Evolutionary conservation across 1,140 invertebrate genomes (phyloP), one percentile per base, ranked within the genome.

Genomic region (Hyles vespertilio): DNA sequence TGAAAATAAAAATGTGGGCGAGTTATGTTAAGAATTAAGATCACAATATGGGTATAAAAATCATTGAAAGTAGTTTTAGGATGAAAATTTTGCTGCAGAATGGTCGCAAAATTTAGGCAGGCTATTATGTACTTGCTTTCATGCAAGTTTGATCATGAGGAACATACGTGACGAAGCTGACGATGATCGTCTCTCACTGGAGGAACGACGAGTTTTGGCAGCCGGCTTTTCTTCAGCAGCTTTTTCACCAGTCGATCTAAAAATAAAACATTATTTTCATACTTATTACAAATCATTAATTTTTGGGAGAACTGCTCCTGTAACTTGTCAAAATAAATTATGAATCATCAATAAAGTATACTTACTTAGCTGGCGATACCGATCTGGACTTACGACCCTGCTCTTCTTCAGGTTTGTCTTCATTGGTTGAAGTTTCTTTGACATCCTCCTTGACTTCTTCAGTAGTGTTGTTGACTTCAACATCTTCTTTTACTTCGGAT

Each of bases 101-200:
- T 22, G 22, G 22, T 22, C 22, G 22, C 22, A 22, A 22, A 22
- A 22, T 22, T 22, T 22, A 22, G 22, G 22, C 22, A 22, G 22
- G 22, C 22, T 22, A 22, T 22, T 22, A 22, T 22, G 22, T 22
- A 22, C 22, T 22, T 22, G 22, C 22, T 22, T 22, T 22, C 22
- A 22, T 22, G 22, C 22, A 22, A 22, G 22, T 22, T 22, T 22
- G 22, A 22, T 22, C n/a, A 49, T 57, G 36, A 53, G 43, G 53
- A 53, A 77, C 79, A 80, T 69, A 86, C 83, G 80, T 32, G 83
- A 86, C 12, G 84, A 86, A 32, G 73, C 82, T 3, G 84, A 87
- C 3, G 84, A 71, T 0, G 84, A 87, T 2, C 84, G 74, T 4
- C 81, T 61, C n/a, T 77, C 79, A 48, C 82, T 84, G 0, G 81